Percentiles rank a stretch among this genome's conserved stretches.
phyloP scores from a whole-genome alignment of 2,113 vertebrate genomes.

The Garra rufa region DNA sequence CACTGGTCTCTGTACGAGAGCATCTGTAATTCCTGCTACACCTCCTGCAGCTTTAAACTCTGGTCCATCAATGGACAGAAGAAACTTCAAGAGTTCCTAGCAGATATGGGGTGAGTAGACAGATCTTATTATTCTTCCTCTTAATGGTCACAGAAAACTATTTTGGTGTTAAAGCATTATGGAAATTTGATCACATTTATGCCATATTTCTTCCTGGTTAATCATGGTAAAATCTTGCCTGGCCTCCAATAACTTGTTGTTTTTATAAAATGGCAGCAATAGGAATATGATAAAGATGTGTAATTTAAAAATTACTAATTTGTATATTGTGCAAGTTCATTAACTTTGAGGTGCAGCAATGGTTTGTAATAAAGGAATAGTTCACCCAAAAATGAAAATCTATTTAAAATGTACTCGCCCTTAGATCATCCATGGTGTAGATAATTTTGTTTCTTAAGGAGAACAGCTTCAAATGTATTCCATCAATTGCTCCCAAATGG shows the following conservation, averaged over 20 bases:
- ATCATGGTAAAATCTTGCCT: background rate
- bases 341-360: background rate
- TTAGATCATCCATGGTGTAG: too few relatives aligned
- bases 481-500: too few relatives aligned
- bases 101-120: conserved; percentile 90
- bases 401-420: too few relatives aligned
- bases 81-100: conserved; percentile 92
- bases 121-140: background rate
- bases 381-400: too few relatives aligned
- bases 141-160: background rate
- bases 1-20: conserved; percentile 98
- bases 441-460: too few relatives aligned
- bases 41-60: conserved; percentile 88
- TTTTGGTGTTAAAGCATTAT: background rate
- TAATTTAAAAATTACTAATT: background rate
- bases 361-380: background rate
- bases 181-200: background rate
- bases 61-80: conserved; percentile 97
- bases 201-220: background rate
- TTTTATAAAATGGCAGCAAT: background rate
- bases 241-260: background rate
- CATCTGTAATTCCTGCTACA: conserved; percentile 93
- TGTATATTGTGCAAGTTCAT: background rate
- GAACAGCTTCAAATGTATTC: too few relatives aligned
- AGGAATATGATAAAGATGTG: background rate